Percentiles rank a stretch among this genome's conserved stretches.
Evolutionary conservation across 1,140 invertebrate genomes (phyloP).

Genomic region (Eufriesea mexicana): DNA sequence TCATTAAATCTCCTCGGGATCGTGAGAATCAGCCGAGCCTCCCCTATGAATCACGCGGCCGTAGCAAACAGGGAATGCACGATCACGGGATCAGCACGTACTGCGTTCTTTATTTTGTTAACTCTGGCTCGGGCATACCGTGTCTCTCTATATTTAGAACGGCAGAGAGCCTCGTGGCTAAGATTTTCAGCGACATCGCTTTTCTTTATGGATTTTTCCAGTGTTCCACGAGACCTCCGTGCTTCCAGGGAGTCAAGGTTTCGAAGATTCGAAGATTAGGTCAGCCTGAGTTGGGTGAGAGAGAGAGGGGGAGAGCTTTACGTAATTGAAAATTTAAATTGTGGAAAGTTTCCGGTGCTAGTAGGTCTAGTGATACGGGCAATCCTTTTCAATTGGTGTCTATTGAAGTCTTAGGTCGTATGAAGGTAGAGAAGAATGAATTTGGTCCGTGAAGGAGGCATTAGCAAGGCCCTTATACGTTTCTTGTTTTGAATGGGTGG

Average conservation of each 20-base stretch:
- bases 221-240: neutral
- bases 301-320: neutral
- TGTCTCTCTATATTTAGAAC: slow-evolving; percentile 13
- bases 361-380: neutral
- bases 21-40: slow-evolving; percentile 49
- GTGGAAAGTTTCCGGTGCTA: neutral
- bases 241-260: too few relatives aligned
- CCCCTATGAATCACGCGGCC: neutral
- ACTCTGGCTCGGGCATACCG: neutral
- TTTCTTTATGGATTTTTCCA: neutral
- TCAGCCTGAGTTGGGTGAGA: too few relatives aligned
- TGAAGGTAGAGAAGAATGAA: too few relatives aligned
- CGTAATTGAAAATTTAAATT: neutral
- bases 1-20: slow-evolving; percentile 23
- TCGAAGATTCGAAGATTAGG: too few relatives aligned
- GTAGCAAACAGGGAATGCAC: neutral
- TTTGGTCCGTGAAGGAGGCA: too few relatives aligned
- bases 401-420: too few relatives aligned
- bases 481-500: too few relatives aligned
- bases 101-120: slow-evolving; percentile 12
- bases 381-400: too few relatives aligned
- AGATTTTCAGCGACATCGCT: neutral
- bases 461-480: too few relatives aligned
- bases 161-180: too few relatives aligned
- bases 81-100: slow-evolving; percentile 10